These are phyloP conservation scores for Platypus cylindrus DNA, from an alignment of 2,888 invertebrate species.

Conservation along the genomic window DNA sequence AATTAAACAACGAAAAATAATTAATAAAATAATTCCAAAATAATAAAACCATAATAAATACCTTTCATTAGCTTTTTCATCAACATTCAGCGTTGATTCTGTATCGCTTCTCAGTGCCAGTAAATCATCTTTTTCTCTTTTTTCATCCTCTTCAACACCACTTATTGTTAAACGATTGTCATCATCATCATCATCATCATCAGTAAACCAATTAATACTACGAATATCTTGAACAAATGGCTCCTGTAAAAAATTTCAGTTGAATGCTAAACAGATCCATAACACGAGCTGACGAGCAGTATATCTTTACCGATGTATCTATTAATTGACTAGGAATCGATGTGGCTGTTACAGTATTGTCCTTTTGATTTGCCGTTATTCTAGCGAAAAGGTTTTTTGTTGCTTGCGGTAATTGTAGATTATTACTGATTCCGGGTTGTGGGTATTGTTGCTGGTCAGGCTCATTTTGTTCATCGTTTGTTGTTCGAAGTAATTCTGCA, in stretches of 20 bases:
- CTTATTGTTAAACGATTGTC: constrained; percentile 31
- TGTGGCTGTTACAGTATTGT: constrained; percentile 30
- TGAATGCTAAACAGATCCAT: constrained; percentile 1
- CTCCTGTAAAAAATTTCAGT: constrained; percentile 21
- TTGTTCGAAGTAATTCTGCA: too few species aligned
- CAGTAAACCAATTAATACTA: constrained; percentile 61
- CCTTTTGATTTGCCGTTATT: constrained; percentile 52
- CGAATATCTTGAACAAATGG: constrained; percentile 22
- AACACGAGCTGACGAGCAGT: constrained; percentile 1
- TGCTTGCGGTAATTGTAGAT: too few species aligned
- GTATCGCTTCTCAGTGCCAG: constrained; percentile 3
- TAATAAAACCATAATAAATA: not conserved
- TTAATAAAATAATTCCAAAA: constrained; percentile 2
- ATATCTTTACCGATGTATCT: not conserved
- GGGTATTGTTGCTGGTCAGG: too few species aligned
- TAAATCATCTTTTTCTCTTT: constrained; percentile 10
- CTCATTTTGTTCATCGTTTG: too few species aligned
- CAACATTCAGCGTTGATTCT: not conserved
- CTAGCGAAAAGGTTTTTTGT: constrained; percentile 53
- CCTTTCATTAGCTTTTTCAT: constrained; percentile 5
- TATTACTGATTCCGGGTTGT: too few species aligned
- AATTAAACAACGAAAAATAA: not conserved
- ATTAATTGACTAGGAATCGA: not conserved
- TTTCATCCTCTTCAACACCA: constrained; percentile 29
- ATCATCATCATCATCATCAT: constrained; percentile 61